These are phyloP conservation scores for Actinia equina DNA, from an alignment of 64 coral and sea anemone species.

Conservation along the genomic window DNA sequence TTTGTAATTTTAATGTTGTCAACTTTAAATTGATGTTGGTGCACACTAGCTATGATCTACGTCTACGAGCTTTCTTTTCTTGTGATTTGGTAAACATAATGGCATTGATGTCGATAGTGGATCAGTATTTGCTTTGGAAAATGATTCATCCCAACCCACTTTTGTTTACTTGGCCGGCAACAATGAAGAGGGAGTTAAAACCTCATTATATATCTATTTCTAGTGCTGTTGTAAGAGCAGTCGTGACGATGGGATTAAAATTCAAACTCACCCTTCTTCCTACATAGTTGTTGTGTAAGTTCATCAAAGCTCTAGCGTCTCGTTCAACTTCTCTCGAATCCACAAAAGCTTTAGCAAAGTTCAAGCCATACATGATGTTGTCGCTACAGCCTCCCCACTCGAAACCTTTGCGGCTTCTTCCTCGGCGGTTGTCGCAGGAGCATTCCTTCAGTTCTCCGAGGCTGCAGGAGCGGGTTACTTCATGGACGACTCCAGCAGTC, in stretches of 20 bases:
- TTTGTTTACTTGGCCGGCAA: background rate
- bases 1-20: background rate
- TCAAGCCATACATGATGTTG: conserved; percentile 80
- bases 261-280: conserved; percentile 75
- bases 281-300: conserved; percentile 95
- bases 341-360: conserved; percentile 85
- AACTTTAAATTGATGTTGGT: background rate
- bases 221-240: background rate
- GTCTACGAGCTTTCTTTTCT: background rate
- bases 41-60: background rate
- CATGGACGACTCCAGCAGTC: conserved; percentile 88
- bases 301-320: conserved; percentile 86
- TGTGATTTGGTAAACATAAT: background rate
- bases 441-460: conserved; percentile 81
- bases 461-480: conserved; percentile 87
- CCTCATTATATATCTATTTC: background rate
- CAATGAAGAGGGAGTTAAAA: background rate
- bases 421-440: conserved; percentile 61
- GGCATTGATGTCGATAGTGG: background rate
- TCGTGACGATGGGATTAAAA: background rate
- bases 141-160: background rate
- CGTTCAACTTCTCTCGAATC: conserved; percentile 84
- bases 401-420: conserved; percentile 72
- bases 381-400: conserved; percentile 97
- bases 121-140: background rate